Evolutionary conservation across 2,113 vertebrate genomes (phyloP).

Genomic region (Prionailurus viverrinus): DNA sequence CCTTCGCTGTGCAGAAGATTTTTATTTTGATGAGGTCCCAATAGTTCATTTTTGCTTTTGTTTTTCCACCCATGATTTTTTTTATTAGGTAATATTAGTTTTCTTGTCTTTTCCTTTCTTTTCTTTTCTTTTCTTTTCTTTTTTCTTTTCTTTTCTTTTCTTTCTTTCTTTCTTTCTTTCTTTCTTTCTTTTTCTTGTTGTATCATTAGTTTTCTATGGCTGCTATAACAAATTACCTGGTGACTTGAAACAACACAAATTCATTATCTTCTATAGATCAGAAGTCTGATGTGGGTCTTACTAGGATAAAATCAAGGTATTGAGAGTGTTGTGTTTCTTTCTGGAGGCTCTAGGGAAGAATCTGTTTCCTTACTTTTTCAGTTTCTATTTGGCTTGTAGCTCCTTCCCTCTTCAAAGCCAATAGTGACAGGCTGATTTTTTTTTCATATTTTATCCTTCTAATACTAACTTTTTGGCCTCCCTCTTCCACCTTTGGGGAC

Average conservation of each 20-base stretch:
- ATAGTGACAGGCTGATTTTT: not conserved
- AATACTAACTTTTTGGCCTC: not conserved
- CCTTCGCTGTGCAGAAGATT: no score
- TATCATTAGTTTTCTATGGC: slow-evolving; percentile 43
- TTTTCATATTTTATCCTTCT: not conserved
- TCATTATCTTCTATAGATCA: slow-evolving; percentile 8
- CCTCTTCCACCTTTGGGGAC: not conserved
- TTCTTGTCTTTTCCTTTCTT: no score
- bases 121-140: no score
- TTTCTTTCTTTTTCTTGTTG: not conserved
- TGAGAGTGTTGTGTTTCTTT: not conserved
- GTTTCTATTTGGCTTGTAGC: not conserved
- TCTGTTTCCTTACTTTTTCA: not conserved
- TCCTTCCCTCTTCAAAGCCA: not conserved
- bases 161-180: no score
- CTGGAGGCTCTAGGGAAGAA: not conserved
- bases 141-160: no score
- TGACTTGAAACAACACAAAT: slow-evolving; percentile 43
- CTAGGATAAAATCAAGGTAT: slow-evolving; percentile 3
- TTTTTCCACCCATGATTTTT: not conserved
- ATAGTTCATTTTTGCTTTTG: no score
- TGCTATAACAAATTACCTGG: not conserved
- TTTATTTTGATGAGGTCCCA: no score
- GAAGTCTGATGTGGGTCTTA: not conserved
- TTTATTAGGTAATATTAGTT: no score